phyloP scores from a whole-genome alignment of 2,113 vertebrate species.

The Malurus elegans region DNA sequence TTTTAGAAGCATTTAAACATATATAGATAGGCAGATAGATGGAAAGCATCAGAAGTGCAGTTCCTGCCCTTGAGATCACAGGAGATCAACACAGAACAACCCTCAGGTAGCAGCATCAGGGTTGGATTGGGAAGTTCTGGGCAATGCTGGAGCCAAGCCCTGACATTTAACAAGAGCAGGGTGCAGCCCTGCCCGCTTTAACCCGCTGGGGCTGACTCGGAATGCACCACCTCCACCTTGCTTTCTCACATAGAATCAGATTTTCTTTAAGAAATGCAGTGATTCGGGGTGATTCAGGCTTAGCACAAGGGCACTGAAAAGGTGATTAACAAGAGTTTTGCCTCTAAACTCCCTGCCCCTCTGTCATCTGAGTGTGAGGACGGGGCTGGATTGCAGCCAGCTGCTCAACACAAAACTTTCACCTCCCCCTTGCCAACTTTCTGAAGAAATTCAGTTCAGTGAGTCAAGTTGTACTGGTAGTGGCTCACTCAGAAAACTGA shows the following conservation, averaged over 20 bases:
- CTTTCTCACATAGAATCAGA: not conserved
- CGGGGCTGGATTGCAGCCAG: not conserved
- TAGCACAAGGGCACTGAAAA: not conserved
- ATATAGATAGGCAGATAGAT: not conserved
- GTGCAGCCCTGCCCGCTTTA: not conserved
- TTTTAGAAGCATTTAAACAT: not conserved
- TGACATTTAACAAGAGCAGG: not conserved
- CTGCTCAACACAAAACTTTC: not conserved
- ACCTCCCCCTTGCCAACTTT: not conserved
- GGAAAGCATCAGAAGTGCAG: not conserved
- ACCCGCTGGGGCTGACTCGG: not conserved
- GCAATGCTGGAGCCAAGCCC: not conserved
- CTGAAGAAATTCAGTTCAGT: not conserved
- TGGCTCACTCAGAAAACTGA: not conserved
- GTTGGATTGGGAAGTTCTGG: not conserved
- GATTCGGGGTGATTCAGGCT: not conserved
- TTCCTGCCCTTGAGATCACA: not conserved
- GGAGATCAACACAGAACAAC: not conserved
- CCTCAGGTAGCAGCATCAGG: not conserved
- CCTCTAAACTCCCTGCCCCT: not conserved
- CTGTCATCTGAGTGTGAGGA: not conserved
- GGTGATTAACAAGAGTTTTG: not conserved
- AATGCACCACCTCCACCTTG: rapidly evolving
- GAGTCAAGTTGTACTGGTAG: not conserved
- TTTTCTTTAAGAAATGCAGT: not conserved